Evolutionary conservation across 1,140 invertebrate genomes (phyloP), one percentile per base, ranked within the genome.

Genomic region (Ganaspis sp.): DNA sequence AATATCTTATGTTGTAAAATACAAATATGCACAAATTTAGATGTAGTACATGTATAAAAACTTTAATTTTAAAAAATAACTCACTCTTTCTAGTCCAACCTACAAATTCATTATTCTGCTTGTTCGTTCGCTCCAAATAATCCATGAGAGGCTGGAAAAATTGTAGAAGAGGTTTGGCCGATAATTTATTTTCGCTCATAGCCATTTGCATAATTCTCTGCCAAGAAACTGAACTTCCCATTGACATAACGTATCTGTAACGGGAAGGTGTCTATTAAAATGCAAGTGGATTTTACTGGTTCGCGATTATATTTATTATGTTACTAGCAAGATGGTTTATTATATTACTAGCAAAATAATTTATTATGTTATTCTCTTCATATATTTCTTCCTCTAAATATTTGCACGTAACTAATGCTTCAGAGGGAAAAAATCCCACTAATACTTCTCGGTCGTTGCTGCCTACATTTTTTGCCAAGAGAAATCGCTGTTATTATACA

Each of bases 241-340:
- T 21, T 23, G 53, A 58, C 53, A 58, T 58, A 23, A 23, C 19
- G 53, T 58, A 58, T 58, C 53, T 58, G 53, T 23, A 58, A 58
- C 19, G 29, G 2, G 29, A 2, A 34, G 6, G 2, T 34, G 29
- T 34, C 6, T 34, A 34, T 34, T 4, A 53, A 19, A 53, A 53
- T 21, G 9, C 12, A 53, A 1, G 9, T 53, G n/a, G 8, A 19
- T 0, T 19, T 9, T 19, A 19, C 45, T 17, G 3, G 4, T 12
- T 17, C 1, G 17, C 17, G 5, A 49, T n/a, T 17, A 12, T 19
- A 49, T 17, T 49, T 49, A 17, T n/a, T n/a, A n/a, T n/a, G n/a
- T n/a, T n/a, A n/a, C n/a, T n/a, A n/a, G n/a, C n/a, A n/a, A n/a
- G n/a, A n/a, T n/a, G n/a, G n/a, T n/a, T n/a, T n/a, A n/a, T n/a